Base-by-base conservation (phyloP, 2,888 invertebrate species). In the Rhamnusium bicolor region DNA sequence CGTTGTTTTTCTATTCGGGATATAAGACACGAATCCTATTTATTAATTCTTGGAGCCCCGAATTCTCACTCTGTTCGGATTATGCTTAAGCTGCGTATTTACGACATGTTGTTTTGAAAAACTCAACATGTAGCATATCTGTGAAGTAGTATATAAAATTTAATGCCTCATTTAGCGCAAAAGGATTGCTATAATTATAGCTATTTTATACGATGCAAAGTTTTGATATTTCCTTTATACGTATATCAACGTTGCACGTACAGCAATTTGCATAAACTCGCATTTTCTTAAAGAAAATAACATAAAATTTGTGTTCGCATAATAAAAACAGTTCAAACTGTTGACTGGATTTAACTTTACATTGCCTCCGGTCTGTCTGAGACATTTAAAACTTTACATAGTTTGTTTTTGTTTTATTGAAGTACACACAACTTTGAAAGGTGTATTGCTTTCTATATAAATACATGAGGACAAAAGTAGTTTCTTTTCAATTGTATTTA, bases 401-500 rank as follows among this genome's bases (percentile, higher is more conserved):
- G 4, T 49, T 16, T 49, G 49, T 51, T 63, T 49, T 63, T 63
- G 7, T 14, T 32, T 58, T 58, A 16, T 10, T 16, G 16, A 29
- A 58, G 21, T 32, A 24, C 32, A 58, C 16, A 29, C 32, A 58
- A 58, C 16, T 10, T 18, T 16, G 18, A 1, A 40, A 32, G 32
- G 58, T 32, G 58, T 58, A 58, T 58, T 47, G 63, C 47, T 46
- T 47, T n/a, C 19, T 61, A 47, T 61, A 21, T 24, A 61, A 46
- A 46, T 24, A n/a, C 21, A 40, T 40, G 40, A 24, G 40, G n/a
- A 29, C 58, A 58, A 29, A 58, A 58, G 60, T 60, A 60, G 60
- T 60, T 60, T 60, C 60, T 29, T 60, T 60, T 60, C 29, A 29
- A 60, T 56, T 60, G 47, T 62, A 47, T 62, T 62, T 62, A 47